These are phyloP conservation scores for Ictidomys tridecemlineatus DNA, from an alignment of 2,113 vertebrate genomes.

Conservation along the genomic window DNA sequence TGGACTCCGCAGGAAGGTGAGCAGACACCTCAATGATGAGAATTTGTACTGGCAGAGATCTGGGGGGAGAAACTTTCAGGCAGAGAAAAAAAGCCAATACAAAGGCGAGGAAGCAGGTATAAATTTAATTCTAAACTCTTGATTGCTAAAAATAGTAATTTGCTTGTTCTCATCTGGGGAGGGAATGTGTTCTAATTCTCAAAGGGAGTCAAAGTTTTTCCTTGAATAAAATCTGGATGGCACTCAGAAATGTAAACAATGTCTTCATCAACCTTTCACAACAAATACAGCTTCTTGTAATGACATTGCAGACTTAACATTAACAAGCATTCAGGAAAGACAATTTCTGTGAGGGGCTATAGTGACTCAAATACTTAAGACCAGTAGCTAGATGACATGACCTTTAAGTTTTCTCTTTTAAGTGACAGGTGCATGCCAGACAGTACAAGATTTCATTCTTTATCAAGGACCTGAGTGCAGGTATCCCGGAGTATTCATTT, in stretches of 20 bases:
- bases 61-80: not conserved
- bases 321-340: conserved; percentile 18
- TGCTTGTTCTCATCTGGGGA: conserved; percentile 6
- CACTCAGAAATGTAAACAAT: not conserved
- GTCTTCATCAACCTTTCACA: conserved; percentile 46
- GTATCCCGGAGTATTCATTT: conserved; percentile 22
- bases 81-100: not conserved
- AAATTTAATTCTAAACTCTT: not conserved
- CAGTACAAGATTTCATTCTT: not conserved
- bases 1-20: not conserved
- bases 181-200: not conserved
- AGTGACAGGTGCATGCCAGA: not conserved
- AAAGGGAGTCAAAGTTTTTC: not conserved
- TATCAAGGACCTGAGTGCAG: not conserved
- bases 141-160: not conserved
- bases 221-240: conserved; percentile 21
- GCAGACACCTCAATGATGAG: not conserved
- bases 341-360: not conserved
- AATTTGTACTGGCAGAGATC: not conserved
- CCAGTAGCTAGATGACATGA: not conserved
- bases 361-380: not conserved
- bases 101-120: not conserved
- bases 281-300: not conserved
- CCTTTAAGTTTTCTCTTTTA: not conserved
- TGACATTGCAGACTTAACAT: conserved; percentile 8